These are phyloP conservation scores for Theretra japonica DNA, from an alignment of 2,888 invertebrate species.

Conservation along the genomic window DNA sequence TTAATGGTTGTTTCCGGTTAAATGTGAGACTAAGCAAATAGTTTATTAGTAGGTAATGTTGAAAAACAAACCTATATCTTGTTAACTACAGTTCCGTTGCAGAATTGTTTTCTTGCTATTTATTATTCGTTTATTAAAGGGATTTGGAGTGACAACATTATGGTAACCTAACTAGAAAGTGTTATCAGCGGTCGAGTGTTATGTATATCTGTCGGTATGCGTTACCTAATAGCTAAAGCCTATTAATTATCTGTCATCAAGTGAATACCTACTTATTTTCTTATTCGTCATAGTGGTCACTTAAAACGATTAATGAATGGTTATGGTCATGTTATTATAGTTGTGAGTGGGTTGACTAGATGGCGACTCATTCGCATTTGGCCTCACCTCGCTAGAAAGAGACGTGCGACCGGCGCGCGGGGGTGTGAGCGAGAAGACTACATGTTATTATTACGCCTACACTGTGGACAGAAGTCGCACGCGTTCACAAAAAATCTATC, in stretches of 20 bases:
- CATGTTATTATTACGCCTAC: constrained; percentile 80
- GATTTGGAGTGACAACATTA: background rate
- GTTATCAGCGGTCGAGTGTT: background rate
- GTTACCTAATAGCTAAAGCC: constrained; percentile 12
- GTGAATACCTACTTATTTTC: constrained; percentile 21
- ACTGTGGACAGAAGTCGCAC: constrained; percentile 77
- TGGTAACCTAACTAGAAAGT: background rate
- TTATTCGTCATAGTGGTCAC: constrained; percentile 24
- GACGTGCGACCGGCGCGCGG: constrained; percentile 40
- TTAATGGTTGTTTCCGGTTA: no score
- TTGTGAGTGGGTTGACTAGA: constrained; percentile 56
- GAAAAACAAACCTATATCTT: no score
- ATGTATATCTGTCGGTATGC: background rate
- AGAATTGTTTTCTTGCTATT: no score
- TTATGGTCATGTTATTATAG: constrained; percentile 24
- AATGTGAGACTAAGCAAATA: no score
- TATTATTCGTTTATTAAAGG: no score
- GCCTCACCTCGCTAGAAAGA: constrained; percentile 53
- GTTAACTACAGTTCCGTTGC: no score
- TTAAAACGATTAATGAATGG: constrained; percentile 24
- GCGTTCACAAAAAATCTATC: constrained; percentile 80
- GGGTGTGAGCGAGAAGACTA: constrained; percentile 66
- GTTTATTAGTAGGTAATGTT: no score
- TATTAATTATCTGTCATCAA: constrained; percentile 3
- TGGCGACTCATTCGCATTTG: constrained; percentile 65